Conservation (phyloP, 2,113 vertebrate genomes). For the Oreochromis spilurus region DNA sequence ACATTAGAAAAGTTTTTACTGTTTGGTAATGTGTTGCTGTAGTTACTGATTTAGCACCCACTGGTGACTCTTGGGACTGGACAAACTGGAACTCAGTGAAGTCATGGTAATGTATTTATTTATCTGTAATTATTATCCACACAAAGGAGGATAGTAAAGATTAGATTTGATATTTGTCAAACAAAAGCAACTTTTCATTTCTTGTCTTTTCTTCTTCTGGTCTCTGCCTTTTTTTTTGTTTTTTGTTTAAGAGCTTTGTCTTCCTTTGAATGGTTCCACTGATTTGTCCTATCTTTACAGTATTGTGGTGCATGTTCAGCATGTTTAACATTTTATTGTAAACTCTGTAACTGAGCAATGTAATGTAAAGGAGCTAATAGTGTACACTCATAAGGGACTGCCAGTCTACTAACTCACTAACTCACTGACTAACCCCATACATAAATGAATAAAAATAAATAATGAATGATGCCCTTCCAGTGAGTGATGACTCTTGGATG, state of each 20-base stretch:
- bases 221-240: neutral
- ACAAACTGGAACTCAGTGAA: neutral
- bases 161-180: neutral
- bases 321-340: neutral
- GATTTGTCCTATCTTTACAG: neutral
- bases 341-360: neutral
- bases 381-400: neutral
- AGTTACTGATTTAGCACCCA: neutral
- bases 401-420: neutral
- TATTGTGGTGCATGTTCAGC: neutral
- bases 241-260: neutral
- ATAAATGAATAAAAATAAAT: neutral
- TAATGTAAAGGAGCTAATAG: neutral
- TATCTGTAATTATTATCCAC: neutral
- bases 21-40: neutral
- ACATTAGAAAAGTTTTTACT: neutral
- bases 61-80: neutral
- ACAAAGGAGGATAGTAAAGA: neutral
- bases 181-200: fast-evolving
- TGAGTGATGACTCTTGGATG: neutral
- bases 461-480: neutral
- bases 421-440: neutral
- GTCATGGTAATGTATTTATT: neutral
- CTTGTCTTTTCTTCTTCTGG: neutral
- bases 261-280: neutral